Evolutionary conservation across 2,797 vertebrate species (phyloP).

Genomic region (Carapus acus): DNA sequence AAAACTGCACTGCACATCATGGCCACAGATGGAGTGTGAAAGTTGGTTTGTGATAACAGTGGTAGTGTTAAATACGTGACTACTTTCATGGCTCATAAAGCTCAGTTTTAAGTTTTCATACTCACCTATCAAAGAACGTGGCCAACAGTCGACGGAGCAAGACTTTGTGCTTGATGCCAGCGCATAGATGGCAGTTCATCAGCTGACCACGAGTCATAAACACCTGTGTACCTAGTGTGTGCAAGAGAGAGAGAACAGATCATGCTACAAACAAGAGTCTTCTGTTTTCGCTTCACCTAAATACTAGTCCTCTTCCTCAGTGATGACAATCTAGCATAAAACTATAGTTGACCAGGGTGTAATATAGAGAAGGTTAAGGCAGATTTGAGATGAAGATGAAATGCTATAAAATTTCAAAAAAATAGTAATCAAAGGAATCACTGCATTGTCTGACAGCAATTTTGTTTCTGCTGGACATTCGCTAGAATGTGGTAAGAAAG

Average conservation of each 20-base stretch:
- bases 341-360: no score
- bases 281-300: constrained; percentile 7
- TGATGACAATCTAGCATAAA: background rate
- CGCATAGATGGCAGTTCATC: constrained; percentile 98
- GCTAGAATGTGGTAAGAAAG: no score
- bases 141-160: constrained; percentile 90
- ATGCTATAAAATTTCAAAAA: no score
- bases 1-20: constrained; percentile 57
- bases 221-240: constrained; percentile 83
- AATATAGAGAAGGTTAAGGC: no score
- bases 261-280: constrained; percentile 1
- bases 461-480: no score
- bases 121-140: constrained; percentile 98
- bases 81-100: constrained; percentile 2
- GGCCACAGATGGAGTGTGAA: constrained; percentile 67
- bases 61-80: constrained; percentile 40
- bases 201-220: constrained; percentile 98
- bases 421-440: no score
- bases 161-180: constrained; percentile 98
- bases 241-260: constrained; percentile 1
- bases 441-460: no score
- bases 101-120: constrained; percentile 3
- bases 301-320: constrained; percentile 2
- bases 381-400: no score
- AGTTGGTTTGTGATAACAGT: constrained; percentile 58